phyloP scores from a whole-genome alignment of 2,888 invertebrate genomes.

The Drosophila prostipennis region DNA sequence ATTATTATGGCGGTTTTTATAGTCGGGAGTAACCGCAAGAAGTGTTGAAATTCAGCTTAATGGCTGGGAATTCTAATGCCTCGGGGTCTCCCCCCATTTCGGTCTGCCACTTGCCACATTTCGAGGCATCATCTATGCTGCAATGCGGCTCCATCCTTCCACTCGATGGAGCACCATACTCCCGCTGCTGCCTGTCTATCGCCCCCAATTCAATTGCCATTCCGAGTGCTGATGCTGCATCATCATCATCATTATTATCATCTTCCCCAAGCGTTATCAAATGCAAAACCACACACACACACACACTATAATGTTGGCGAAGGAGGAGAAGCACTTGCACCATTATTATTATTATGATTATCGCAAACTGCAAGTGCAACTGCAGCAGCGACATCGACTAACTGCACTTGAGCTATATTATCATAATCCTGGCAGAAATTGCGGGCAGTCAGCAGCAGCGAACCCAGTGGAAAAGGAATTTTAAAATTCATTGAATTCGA shows the following conservation, averaged over 20 bases:
- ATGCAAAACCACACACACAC: slow-evolving; percentile 47
- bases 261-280: slow-evolving; percentile 57
- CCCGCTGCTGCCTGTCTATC: neutral
- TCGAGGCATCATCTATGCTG: slow-evolving; percentile 54
- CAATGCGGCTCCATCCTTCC: slow-evolving; percentile 38
- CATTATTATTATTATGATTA: slow-evolving; percentile 69
- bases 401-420: slow-evolving; percentile 75
- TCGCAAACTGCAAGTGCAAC: slow-evolving; percentile 59
- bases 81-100: neutral
- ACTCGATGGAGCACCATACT: slow-evolving; percentile 16
- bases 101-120: slow-evolving; percentile 43
- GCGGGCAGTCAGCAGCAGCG: slow-evolving; percentile 46
- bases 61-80: slow-evolving; percentile 34
- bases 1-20: slow-evolving; percentile 7
- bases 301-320: slow-evolving; percentile 27
- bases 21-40: slow-evolving; percentile 28
- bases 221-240: slow-evolving; percentile 37
- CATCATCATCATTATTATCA: slow-evolving; percentile 53
- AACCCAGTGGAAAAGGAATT: slow-evolving; percentile 41
- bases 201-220: slow-evolving; percentile 47
- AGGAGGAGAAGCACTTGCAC: slow-evolving; percentile 51
- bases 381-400: slow-evolving; percentile 47
- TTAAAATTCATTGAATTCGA: slow-evolving; percentile 76
- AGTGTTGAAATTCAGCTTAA: slow-evolving; percentile 36
- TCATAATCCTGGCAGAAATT: slow-evolving; percentile 66